Base-by-base conservation (phyloP, 64 coral and sea anemone species). In the Stichodactyla helianthus region DNA sequence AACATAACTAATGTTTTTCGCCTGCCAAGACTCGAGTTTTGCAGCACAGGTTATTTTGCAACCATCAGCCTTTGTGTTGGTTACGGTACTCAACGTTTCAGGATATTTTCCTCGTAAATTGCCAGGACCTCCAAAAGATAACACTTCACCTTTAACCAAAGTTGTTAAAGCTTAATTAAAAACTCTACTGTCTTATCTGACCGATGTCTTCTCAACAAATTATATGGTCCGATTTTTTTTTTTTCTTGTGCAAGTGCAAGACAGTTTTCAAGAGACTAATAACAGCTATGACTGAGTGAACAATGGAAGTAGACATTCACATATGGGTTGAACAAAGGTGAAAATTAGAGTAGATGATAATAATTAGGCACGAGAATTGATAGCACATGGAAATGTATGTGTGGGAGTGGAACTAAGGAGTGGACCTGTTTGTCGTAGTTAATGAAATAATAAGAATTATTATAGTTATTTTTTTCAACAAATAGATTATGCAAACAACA, bases 161-260 rank as follows among this genome's bases (percentile, higher is more conserved):
- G 25, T 25, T 84, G 27, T 84, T 63, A 35, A 50, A 84, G 83
- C 83, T 84, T 84, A 84, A 84, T 84, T 84, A 84, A 84, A 44
- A 84, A 81, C 50, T 81, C 78, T 81, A 54, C 52, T 44, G 68
- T 31, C 51, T 81, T 81, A 81, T 81, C 78, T 51, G 35, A 15
- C 17, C 13, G 50, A 54, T 31, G 53, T 81, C 25, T 44, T 81
- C 78, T 53, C 52, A 81, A 81, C 18, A 51, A 81, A 16, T 81
- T 52, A 81, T 54, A 81, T 81, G 15, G 15, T 31, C 68, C 25
- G 26, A 25, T 74, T 23, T 11, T n/a, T 71, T 27, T 64, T 64
- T n/a, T n/a, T 65, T 65, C 62, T 65, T 22, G 62, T 65, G 62
- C 22, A 65, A 14, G 68, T 65, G 62, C 22, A 65, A 31, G 68